Conservation (phyloP, 2,888 invertebrate species). For the Stenotaenia linearis region DNA sequence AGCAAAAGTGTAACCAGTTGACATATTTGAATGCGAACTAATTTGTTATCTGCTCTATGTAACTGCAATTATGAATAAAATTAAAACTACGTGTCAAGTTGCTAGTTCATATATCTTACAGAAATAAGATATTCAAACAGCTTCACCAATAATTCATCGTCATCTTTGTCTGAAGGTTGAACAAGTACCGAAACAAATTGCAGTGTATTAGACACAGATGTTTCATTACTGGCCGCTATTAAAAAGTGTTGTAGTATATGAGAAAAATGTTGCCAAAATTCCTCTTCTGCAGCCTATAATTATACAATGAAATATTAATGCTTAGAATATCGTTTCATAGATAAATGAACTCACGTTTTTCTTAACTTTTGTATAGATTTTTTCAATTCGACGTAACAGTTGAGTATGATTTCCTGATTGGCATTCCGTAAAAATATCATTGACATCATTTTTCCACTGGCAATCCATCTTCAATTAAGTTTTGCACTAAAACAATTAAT, state of each 20-base stretch:
- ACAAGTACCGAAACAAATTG: not conserved
- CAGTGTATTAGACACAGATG: not conserved
- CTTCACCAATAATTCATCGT: not conserved
- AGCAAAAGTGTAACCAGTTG: constrained; percentile 70
- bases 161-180: not conserved
- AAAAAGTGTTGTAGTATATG: not conserved
- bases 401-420: not conserved
- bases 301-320: no score
- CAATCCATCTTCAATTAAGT: not conserved
- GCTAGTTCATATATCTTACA: not conserved
- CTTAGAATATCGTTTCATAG: no score
- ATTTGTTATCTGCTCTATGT: constrained; percentile 53
- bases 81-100: no score
- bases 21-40: constrained; percentile 67
- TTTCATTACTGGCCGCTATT: not conserved
- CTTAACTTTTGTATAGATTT: not conserved
- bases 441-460: not conserved
- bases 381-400: not conserved
- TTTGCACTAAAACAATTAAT: not conserved
- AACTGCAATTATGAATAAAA: constrained; percentile 42
- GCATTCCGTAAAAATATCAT: not conserved
- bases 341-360: not conserved
- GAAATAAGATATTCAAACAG: not conserved
- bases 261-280: constrained; percentile 11
- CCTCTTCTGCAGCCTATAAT: not conserved